Conservation (phyloP, 2,888 invertebrate species). For the Diploptera punctata region DNA sequence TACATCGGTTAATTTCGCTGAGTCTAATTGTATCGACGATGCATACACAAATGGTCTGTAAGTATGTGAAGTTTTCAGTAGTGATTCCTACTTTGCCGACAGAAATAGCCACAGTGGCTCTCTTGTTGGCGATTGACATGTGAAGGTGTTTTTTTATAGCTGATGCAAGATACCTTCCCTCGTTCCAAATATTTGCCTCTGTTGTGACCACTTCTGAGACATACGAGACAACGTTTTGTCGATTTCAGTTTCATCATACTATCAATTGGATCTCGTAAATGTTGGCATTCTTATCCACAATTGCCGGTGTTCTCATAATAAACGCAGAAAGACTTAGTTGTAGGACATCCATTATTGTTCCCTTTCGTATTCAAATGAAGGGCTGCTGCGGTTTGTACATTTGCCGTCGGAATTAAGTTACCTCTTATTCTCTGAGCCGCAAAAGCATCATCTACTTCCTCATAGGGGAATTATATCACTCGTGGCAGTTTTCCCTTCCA, state of each 20-base stretch:
- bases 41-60: not conserved
- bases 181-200: not conserved
- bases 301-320: not conserved
- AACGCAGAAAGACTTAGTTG: not conserved
- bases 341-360: not conserved
- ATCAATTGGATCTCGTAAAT: too few relatives aligned
- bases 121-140: not conserved
- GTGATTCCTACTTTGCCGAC: not conserved
- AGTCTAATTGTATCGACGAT: not conserved
- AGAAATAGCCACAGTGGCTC: not conserved
- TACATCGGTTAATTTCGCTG: not conserved
- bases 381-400: not conserved
- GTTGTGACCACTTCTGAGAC: not conserved
- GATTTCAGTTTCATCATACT: not conserved
- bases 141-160: not conserved
- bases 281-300: not conserved
- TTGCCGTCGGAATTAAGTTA: too few relatives aligned
- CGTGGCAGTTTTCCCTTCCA: too few relatives aligned
- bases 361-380: not conserved
- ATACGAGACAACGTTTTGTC: not conserved
- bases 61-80: not conserved
- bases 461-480: too few relatives aligned
- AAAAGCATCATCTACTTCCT: not conserved
- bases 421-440: not conserved
- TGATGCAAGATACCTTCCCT: not conserved